A percentile compares a stretch with the other conserved stretches of the same genome.
Evolutionary conservation across 2,797 vertebrate genomes (phyloP).

Genomic region (Sebastes hopkinsi): DNA sequence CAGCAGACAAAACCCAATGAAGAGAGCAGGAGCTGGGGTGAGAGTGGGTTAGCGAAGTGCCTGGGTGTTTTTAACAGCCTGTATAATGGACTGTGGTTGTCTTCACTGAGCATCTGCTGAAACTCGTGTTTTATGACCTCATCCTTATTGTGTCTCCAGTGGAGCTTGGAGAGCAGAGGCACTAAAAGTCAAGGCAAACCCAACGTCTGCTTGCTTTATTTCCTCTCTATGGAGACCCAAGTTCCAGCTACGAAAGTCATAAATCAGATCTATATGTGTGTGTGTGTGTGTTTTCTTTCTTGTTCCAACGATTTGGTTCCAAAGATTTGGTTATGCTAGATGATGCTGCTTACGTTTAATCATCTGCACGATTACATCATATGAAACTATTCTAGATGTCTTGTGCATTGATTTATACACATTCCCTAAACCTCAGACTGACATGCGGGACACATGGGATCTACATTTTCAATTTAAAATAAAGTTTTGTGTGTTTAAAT

Average conservation of each 20-base stretch:
- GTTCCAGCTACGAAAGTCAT: slow-evolving; percentile 10
- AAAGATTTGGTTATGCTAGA: not conserved
- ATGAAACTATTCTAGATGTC: not conserved
- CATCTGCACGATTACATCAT: not conserved
- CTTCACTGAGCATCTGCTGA: slow-evolving; percentile 72
- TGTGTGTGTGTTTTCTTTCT: not conserved
- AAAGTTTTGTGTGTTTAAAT: not conserved
- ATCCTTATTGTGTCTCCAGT: slow-evolving; percentile 60
- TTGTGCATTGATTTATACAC: not conserved
- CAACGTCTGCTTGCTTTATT: slow-evolving; percentile 39
- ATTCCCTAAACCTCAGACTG: not conserved
- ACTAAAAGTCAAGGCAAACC: slow-evolving; percentile 27
- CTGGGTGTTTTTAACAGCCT: slow-evolving; percentile 64
- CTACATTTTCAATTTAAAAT: not conserved
- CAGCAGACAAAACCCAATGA: slow-evolving; percentile 62
- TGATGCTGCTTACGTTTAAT: not conserved
- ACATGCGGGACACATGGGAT: not conserved
- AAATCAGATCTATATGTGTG: slow-evolving; percentile 15
- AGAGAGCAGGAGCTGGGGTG: slow-evolving; percentile 42
- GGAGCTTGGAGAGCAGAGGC: slow-evolving; percentile 42
- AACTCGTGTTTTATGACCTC: slow-evolving; percentile 69
- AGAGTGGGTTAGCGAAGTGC: slow-evolving; percentile 47
- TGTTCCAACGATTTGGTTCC: not conserved
- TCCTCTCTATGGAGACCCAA: slow-evolving; percentile 35
- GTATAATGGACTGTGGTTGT: slow-evolving; percentile 75